Conservation (phyloP, 1,140 invertebrate species). For the Eupeodes corollae region DNA sequence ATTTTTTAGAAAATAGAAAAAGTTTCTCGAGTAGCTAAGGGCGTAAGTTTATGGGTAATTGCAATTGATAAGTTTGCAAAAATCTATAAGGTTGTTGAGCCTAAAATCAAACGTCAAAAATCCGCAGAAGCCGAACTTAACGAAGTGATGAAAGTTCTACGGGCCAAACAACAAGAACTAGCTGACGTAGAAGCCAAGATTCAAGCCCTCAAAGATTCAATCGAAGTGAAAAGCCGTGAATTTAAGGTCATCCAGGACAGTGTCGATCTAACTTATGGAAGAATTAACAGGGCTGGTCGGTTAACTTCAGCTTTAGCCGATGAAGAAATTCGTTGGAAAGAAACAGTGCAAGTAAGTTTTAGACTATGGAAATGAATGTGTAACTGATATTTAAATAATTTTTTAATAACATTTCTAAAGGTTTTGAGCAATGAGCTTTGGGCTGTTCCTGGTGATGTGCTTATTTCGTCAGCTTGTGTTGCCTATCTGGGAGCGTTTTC, state of each 20-base stretch:
- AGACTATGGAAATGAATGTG: neutral
- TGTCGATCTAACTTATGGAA: conserved; percentile 62
- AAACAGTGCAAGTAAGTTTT: conserved; percentile 51
- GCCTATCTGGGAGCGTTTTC: conserved; percentile 85
- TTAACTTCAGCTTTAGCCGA: conserved; percentile 74
- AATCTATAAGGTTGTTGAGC: conserved; percentile 69
- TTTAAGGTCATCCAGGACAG: conserved; percentile 57
- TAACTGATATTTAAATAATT: neutral
- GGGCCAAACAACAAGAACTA: conserved; percentile 69
- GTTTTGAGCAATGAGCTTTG: conserved; percentile 18
- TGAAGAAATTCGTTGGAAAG: conserved; percentile 72
- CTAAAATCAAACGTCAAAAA: conserved; percentile 66
- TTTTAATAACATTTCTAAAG: neutral
- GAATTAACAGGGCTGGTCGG: conserved; percentile 66
- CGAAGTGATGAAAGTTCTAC: conserved; percentile 61
- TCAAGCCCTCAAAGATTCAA: conserved; percentile 31
- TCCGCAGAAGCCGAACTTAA: conserved; percentile 60
- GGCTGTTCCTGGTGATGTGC: conserved; percentile 57
- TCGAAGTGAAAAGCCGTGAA: conserved; percentile 53
- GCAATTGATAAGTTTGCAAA: conserved; percentile 80
- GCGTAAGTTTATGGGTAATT: conserved; percentile 81
- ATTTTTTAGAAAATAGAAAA: conserved; percentile 52
- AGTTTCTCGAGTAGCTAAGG: conserved; percentile 71
- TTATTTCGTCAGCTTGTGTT: conserved; percentile 72
- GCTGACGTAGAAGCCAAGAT: conserved; percentile 52